phyloP scores from a whole-genome alignment of 2,888 invertebrate genomes.

The Drosophila mettleri region DNA sequence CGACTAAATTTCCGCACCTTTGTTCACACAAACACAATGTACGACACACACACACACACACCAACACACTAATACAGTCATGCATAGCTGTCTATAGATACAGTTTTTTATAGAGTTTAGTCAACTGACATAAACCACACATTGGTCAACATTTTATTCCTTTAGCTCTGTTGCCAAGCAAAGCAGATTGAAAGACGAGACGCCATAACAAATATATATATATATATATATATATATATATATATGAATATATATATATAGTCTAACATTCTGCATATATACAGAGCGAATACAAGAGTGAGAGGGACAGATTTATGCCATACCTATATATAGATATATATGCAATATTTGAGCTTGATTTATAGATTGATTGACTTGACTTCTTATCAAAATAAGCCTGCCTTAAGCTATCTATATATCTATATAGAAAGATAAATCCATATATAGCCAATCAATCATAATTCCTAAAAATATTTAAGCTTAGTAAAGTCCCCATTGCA shows the following conservation, averaged over 20 bases:
- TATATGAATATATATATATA: background rate
- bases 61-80: background rate
- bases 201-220: background rate
- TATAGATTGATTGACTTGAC: too few species aligned
- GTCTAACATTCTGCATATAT: too few species aligned
- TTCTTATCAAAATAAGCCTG: background rate
- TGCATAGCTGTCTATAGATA: background rate
- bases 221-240: background rate
- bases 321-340: background rate
- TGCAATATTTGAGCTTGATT: background rate
- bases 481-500: too few species aligned
- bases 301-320: background rate
- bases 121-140: slow-evolving; percentile 21
- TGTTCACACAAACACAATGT: slow-evolving; percentile 33
- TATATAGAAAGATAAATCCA: too few species aligned
- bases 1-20: slow-evolving; percentile 71
- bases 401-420: background rate
- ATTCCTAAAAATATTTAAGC: too few species aligned
- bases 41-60: slow-evolving; percentile 1
- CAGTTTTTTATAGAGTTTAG: slow-evolving; percentile 9
- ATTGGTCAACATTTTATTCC: slow-evolving; percentile 7
- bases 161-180: slow-evolving; percentile 9
- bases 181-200: slow-evolving; percentile 7
- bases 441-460: too few species aligned
- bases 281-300: background rate